Evolutionary conservation across 2,888 invertebrate genomes (phyloP), one percentile per base, ranked within the genome.

Genomic region (Apamea sordens): DNA sequence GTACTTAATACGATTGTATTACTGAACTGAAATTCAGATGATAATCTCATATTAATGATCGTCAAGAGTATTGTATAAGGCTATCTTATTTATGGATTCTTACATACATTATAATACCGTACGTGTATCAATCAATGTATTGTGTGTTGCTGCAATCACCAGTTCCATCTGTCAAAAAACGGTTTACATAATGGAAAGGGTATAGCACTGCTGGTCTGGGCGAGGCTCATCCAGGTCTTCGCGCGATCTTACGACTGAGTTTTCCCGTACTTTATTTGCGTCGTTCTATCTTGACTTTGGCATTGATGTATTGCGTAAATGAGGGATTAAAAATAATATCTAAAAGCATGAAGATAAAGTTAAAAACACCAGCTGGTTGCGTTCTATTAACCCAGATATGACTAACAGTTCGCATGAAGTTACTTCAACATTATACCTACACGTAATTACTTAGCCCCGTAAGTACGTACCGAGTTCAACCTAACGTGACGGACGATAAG

Each of bases 391-490:
- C 87, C 86, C 64, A 83, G 63, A 78, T 87, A 69, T 53, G 67
- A 68, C 73, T 44, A 44, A 69, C 85, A 79, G 67, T 83, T 83
- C n/a, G 56, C 68, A 79, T 70, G 64, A 28, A 68, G 70, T 80
- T 68, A 79, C 79, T 79, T 74, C 10, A 81, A 77, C 67, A 44
- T 77, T 76, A 67, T 67, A 36, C 32, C 36, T 36, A 74, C 70
- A 41, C 71, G 80, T 85, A 85, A 86, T 87, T 86, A 86, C 86
- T 86, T 87, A 87, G 28, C 28, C 32, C 18, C 8, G 32, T 56
- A 10, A 53, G 44, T 70, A 76, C 72, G 41, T 68, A 76, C 59
- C 1, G 47, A 68, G 76, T 73, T 86, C 59, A 80, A 59, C 36
- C 13, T 71, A 76, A 74, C 76, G 73, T 72, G 86, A 74, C 76